Evolutionary conservation across 1,140 invertebrate genomes (phyloP), one percentile per base, ranked within the genome.

Genomic region (Pachyrhynchus sulphureomaculatus): DNA sequence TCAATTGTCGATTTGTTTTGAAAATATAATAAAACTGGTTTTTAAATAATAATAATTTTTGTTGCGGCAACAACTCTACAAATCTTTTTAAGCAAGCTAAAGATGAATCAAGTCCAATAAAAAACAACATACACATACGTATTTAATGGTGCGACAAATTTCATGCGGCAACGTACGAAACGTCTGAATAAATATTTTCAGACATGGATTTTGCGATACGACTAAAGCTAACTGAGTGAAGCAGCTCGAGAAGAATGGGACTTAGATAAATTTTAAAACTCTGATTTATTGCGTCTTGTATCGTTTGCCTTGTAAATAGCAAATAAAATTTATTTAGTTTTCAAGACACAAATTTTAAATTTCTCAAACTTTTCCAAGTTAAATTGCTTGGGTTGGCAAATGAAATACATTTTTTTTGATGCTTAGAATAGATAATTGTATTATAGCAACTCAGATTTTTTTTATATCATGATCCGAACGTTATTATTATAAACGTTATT

Each of bases 101-200:
- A 33, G 54, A 36, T 48, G 32, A 55, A 54, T 64, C 62, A 64
- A 64, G 56, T 53, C 60, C 49, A 57, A 55, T 59, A 51, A 34
- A 61, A 69, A 65, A 49, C 62, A 65, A 69, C 63, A 72, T 68
- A 69, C 64, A 68, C 66, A 69, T 60, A 64, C 68, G 59, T 67
- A 70, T 67, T 72, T 71, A 74, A 74, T 74, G 72, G 70, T 52
- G 66, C 71, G 71, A 70, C 72, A 72, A 74, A 74, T 74, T 74
- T 74, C 67, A 74, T 74, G 71, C 66, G 70, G 68, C 69, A 68
- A 66, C 67, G 66, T 67, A 74, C 71, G 68, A 74, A 69, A 71
- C 64, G 68, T 70, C 68, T 54, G 69, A 68, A 71, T 69, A 68
- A 72, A 73, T 72, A 69, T 69, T 67, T 62, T 60, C 49, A 68